Conservation (phyloP, 2,888 invertebrate genomes). For the Mythimna ferrago region DNA sequence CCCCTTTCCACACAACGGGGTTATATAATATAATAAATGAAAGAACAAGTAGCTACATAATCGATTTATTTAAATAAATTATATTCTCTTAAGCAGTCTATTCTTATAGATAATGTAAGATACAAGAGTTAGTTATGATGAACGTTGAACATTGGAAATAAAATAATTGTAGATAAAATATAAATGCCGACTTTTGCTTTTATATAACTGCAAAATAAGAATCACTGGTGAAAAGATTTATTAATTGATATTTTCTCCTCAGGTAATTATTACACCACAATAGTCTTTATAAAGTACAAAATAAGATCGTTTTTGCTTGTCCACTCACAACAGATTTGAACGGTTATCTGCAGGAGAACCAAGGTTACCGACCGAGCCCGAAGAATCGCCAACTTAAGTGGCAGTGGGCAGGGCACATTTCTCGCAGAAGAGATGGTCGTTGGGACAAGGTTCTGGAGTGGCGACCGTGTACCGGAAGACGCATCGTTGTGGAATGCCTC, state of each 20-base stretch:
- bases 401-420: too few relatives aligned
- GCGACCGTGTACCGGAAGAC: too few relatives aligned
- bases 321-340: too few relatives aligned
- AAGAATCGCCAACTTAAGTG: too few relatives aligned
- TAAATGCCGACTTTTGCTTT: slow-evolving; percentile 41
- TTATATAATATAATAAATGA: neutral
- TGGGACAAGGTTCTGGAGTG: too few relatives aligned
- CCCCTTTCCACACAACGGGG: too few relatives aligned
- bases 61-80: slow-evolving; percentile 80
- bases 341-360: too few relatives aligned
- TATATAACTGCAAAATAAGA: slow-evolving; percentile 42
- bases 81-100: slow-evolving; percentile 80
- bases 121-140: slow-evolving; percentile 52
- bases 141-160: slow-evolving; percentile 57
- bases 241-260: slow-evolving; percentile 14
- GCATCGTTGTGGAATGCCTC: too few relatives aligned
- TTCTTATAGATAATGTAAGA: slow-evolving; percentile 67
- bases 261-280: neutral
- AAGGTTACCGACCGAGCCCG: too few relatives aligned
- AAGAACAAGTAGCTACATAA: slow-evolving; percentile 67
- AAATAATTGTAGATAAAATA: slow-evolving; percentile 56
- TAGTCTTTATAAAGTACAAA: neutral
- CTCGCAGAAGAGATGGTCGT: too few relatives aligned
- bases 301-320: too few relatives aligned
- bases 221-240: slow-evolving; percentile 18